Percentiles rank a stretch among this genome's conserved stretches.
Conservation (phyloP, 2,113 vertebrate genomes). For the Pelecanus crispus region DNA sequence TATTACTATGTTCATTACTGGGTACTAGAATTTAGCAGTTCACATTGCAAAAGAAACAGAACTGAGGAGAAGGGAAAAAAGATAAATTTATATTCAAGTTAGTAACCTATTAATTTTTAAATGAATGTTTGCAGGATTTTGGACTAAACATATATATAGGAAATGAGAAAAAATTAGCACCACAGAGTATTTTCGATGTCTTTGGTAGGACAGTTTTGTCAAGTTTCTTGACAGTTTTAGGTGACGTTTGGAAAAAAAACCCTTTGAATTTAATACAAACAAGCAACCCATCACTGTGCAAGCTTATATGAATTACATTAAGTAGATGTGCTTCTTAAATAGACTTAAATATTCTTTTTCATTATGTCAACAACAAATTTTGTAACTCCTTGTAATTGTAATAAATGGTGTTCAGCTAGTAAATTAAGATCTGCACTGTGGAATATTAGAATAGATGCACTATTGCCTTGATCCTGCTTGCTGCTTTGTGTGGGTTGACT, state of each 20-base stretch:
- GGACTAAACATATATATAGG: background rate
- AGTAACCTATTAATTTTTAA: background rate
- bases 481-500: slow-evolving; percentile 13
- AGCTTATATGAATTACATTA: background rate
- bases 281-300: background rate
- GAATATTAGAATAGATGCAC: slow-evolving; percentile 13
- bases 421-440: background rate
- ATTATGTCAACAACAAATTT: background rate
- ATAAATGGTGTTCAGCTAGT: background rate
- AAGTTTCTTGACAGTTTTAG: background rate
- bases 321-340: background rate
- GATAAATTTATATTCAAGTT: background rate
- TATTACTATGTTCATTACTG: background rate
- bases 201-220: background rate
- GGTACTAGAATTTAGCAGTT: background rate
- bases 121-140: background rate
- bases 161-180: background rate
- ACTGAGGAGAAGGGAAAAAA: background rate
- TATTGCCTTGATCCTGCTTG: background rate
- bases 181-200: background rate
- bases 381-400: background rate
- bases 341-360: background rate
- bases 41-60: background rate
- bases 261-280: background rate
- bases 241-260: background rate